These are phyloP conservation scores for Xenopus petersii DNA, from an alignment of 2,797 vertebrate genomes.

Conservation along the genomic window DNA sequence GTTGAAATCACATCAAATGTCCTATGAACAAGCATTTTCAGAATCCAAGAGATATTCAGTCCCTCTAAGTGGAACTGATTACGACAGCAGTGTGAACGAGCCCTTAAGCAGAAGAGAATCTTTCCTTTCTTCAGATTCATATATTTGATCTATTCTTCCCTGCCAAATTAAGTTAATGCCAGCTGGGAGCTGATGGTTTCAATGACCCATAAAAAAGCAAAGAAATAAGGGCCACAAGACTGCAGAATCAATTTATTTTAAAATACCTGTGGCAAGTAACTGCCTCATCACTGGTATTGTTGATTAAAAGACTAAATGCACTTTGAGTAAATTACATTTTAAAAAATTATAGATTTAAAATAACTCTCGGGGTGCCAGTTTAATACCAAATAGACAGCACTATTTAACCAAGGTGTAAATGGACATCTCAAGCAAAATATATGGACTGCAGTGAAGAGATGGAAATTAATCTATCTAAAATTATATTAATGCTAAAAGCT, in stretches of 20 bases:
- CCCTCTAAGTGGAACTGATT: too few species aligned
- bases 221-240: background rate
- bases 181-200: slow-evolving; percentile 13
- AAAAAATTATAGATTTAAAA: background rate
- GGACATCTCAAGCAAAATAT: background rate
- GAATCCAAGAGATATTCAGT: too few species aligned
- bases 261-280: slow-evolving; percentile 14
- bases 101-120: too few species aligned
- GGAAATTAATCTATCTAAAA: background rate
- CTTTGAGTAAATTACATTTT: background rate
- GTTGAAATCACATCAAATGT: too few species aligned
- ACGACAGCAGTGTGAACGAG: too few species aligned
- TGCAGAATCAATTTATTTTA: background rate
- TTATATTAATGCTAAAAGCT: background rate
- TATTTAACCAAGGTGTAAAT: background rate
- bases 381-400: background rate
- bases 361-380: background rate
- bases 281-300: too few species aligned
- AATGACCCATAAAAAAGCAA: slow-evolving; percentile 26
- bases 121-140: slow-evolving; percentile 2
- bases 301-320: background rate
- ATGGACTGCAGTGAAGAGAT: background rate
- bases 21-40: too few species aligned
- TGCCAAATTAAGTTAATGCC: slow-evolving; percentile 26
- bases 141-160: slow-evolving; percentile 14